These are phyloP conservation scores for Alviniconcha marisindica DNA, from an alignment of 1,140 invertebrate genomes.

Conservation along the genomic window DNA sequence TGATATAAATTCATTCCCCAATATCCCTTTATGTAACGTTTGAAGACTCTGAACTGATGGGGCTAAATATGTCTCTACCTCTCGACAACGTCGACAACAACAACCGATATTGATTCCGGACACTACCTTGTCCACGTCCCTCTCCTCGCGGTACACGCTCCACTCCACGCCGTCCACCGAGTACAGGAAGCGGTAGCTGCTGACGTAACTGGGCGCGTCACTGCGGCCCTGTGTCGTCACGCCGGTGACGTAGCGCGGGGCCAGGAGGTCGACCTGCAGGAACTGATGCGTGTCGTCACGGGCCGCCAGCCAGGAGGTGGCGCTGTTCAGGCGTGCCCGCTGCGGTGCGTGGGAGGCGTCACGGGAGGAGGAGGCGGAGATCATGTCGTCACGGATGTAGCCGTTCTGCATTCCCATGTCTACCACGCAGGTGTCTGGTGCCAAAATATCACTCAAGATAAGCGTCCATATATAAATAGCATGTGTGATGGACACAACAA, in stretches of 20 bases:
- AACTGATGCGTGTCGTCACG: constrained; percentile 62
- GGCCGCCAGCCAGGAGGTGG: constrained; percentile 65
- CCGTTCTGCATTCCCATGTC: constrained; percentile 82
- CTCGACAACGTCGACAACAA: too few species aligned
- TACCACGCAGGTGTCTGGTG: constrained; percentile 78
- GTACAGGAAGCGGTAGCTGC: constrained; percentile 84
- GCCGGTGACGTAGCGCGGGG: constrained; percentile 85
- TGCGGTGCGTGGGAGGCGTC: constrained; percentile 66
- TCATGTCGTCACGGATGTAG: constrained; percentile 79
- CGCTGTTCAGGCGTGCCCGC: constrained; percentile 67
- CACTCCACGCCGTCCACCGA: constrained; percentile 84
- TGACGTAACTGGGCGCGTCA: constrained; percentile 81
- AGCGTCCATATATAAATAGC: too few species aligned
- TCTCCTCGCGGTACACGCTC: constrained; percentile 82
- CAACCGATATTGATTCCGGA: too few species aligned
- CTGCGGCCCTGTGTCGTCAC: constrained; percentile 81
- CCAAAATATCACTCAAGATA: too few species aligned
- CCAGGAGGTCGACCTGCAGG: constrained; percentile 85
- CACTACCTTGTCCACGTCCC: constrained; percentile 23
- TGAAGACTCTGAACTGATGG: too few species aligned
- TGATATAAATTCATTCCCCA: too few species aligned
- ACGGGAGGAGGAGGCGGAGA: constrained; percentile 78
- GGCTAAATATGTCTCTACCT: too few species aligned
- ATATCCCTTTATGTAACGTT: too few species aligned
- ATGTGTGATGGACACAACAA: too few species aligned